A percentile compares a stretch with the other conserved stretches of the same genome.
Conservation (phyloP, 2,888 invertebrate species). For the Drosophila anceps region DNA sequence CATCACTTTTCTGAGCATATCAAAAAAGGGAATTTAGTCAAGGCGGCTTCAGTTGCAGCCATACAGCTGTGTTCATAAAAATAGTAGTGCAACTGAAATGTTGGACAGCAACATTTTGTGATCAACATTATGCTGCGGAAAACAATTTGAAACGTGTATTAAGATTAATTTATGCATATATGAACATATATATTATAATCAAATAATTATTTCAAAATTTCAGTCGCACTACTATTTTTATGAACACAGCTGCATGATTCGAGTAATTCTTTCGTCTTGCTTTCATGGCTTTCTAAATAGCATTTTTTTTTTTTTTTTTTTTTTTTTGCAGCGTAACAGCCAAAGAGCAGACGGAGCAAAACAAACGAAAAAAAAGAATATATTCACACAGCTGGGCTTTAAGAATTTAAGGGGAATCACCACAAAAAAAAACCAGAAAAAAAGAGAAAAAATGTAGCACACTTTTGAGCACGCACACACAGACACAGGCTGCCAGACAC, state of each 20-base stretch:
- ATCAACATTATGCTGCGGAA: no score
- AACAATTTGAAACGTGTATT: no score
- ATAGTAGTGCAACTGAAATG: no score
- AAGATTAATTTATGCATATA: no score
- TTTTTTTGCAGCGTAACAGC: constrained; percentile 10
- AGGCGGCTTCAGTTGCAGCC: neutral
- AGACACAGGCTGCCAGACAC: neutral
- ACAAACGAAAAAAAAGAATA: constrained; percentile 11
- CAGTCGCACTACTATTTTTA: no score
- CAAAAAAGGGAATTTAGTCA: no score
- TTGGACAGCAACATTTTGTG: no score
- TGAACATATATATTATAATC: no score
- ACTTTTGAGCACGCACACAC: constrained; percentile 48
- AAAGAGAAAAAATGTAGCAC: constrained; percentile 58
- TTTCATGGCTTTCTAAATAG: neutral
- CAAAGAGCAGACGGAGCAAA: neutral
- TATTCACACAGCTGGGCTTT: constrained; percentile 15
- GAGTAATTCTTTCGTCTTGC: neutral
- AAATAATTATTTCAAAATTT: no score
- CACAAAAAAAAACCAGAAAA: constrained; percentile 22
- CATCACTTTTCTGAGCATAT: neutral
- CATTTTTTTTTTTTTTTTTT: no score
- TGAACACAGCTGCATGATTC: neutral
- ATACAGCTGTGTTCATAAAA: neutral
- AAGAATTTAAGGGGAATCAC: constrained; percentile 34